Base-by-base conservation (phyloP, 1,140 invertebrate species). In the Drosophila takahashii region DNA sequence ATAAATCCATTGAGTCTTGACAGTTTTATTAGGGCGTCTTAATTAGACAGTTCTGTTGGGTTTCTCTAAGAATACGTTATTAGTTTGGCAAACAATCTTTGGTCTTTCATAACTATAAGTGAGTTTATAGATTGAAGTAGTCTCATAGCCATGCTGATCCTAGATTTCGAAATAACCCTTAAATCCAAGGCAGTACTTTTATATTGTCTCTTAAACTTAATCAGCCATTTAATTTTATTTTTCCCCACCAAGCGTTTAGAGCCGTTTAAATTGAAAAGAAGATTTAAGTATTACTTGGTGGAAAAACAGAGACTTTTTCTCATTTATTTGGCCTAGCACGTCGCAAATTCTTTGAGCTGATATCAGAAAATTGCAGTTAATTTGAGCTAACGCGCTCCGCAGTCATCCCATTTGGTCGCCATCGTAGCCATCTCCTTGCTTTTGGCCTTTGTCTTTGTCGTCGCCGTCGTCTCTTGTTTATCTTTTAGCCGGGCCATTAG, bases 361-460 rank as follows among this genome's bases (percentile, higher is more conserved):
- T 77, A 86, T 86, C 83, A 79, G 72, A 70, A 73, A 85, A 85
- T 80, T 85, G 75, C 83, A 83, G 79, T 86, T 87, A 86, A 86
- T 86, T 87, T 86, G 79, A 87, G 79, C 76, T 83, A 86, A 86
- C 83, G 79, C 83, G 83, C 79, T 79, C 76, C 56, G 26, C 51
- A 87, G 62, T 65, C 80, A 60, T 78, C 37, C 71, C 73, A 74
- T 74, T 85, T 53, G 32, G 45, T 34, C 60, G 32, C 39, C 41
- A 22, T 22, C 22, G 8, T 44, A 27, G 13, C 37, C 22, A 39
- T 65, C 45, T 47, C 13, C 13, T 7, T 15, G 13, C 22, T 22
- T 22, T 22, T 22, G 22, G 22, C 22, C 22, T 22, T 22, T 22
- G 45, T 16, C 60, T n/a, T 62, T 44, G 44, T 58, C 56, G 44